Conservation (phyloP, 1,140 invertebrate species). For the Nasonia giraulti region DNA sequence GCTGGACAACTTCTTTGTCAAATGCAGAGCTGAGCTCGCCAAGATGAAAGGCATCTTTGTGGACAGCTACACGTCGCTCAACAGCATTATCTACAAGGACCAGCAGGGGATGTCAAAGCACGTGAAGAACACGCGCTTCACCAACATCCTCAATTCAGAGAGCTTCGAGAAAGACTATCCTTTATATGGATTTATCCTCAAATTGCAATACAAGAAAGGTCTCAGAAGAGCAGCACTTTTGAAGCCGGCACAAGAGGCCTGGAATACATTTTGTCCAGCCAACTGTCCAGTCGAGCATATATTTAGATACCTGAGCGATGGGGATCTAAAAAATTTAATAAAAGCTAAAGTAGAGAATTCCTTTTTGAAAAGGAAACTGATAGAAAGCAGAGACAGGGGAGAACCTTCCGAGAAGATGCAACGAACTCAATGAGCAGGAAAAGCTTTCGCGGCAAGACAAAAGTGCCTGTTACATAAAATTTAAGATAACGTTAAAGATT, state of each 20-base stretch:
- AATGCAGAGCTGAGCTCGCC: not conserved
- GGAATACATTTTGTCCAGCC: not conserved
- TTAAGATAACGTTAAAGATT: not conserved
- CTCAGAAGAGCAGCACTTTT: not conserved
- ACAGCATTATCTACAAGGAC: not conserved
- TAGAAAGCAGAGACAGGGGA: not conserved
- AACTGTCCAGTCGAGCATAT: not conserved
- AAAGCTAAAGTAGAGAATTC: not conserved
- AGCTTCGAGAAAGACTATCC: not conserved
- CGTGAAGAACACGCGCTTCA: not conserved
- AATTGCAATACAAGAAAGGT: slow-evolving; percentile 21
- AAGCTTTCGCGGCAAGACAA: not conserved
- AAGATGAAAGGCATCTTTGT: not conserved
- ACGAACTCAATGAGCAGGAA: not conserved
- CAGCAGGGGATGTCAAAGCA: not conserved
- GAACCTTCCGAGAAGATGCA: not conserved
- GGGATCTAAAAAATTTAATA: not conserved
- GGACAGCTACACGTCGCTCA: not conserved
- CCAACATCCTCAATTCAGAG: not conserved
- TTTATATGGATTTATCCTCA: not conserved
- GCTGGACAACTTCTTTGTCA: not conserved
- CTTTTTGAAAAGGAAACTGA: not conserved
- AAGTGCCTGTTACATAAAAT: not conserved
- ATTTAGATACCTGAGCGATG: not conserved
- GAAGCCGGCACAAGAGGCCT: not conserved